Base-by-base conservation (phyloP, 2,113 vertebrate species). In the human region DNA sequence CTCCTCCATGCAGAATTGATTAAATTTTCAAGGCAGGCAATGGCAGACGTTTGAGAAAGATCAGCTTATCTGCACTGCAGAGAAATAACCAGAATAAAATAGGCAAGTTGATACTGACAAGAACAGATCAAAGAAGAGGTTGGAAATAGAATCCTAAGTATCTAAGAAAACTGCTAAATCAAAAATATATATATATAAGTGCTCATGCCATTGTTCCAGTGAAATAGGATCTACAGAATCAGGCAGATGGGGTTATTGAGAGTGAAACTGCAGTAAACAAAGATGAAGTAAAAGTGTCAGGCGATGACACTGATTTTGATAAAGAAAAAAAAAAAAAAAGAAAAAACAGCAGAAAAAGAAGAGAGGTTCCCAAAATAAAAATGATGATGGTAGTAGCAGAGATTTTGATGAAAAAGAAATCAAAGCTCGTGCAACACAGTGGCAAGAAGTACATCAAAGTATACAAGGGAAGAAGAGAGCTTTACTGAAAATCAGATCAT, bases 111-210 rank as follows among this genome's bases (percentile, higher is more conserved):
- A 99, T 59, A 61, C 94, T 52, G 99, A 97, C 96, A 99, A 99
- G 99, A 96, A 97, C 82, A 99, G 99, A 98, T 98, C 97, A 97
- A 99, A 99, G 4, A 99, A 4, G 23, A 80, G 99, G 99, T 76
- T 99, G 99, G 99, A 99, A 99, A 84, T 99, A 99, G 82, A 99
- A 99, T 97, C 99, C 96, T 97, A 99, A 99, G 99, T 98, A 50
- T 97, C 99, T 50, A 99, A 99, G 98, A 99, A 99, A 96, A 98
- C 99, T 84, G 98, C 98, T 80, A 99, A 99, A 98, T 99, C 99
- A 99, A 99, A 99, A 98, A 99, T 99, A 87, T 99, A 50, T 50
- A 50, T 50, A 50, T 50, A 99, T 2, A 98, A 99, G 50, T 98
- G 7, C 95, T 98, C 2, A 98, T 96, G 64, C 92, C 91, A 1